phyloP scores from a whole-genome alignment of 2,888 invertebrate genomes.

The Mesorhabditis sp. region DNA sequence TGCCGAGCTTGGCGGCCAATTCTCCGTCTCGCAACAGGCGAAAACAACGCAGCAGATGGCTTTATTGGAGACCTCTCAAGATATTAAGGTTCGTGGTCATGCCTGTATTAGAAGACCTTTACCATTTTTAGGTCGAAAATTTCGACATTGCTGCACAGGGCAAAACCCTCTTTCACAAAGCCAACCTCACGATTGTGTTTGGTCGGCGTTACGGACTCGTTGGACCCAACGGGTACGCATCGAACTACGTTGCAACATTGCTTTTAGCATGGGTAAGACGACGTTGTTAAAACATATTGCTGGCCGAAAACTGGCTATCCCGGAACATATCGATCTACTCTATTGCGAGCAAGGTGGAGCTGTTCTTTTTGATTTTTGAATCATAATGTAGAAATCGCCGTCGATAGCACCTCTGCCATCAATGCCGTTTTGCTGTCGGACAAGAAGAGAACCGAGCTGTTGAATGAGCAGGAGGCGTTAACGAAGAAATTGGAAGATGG shows the following conservation, averaged over 20 bases:
- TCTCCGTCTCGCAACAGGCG: conserved; percentile 83
- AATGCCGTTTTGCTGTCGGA: conserved; percentile 89
- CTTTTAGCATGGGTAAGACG: conserved; percentile 85
- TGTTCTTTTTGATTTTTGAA: conserved; percentile 4
- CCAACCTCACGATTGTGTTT: conserved; percentile 83
- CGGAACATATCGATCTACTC: conserved; percentile 89
- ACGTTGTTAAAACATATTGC: conserved; percentile 89
- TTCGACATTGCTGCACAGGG: conserved; percentile 96
- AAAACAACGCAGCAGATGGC: conserved; percentile 62
- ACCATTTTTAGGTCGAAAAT: conserved; percentile 70
- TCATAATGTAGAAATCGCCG: conserved; percentile 78
- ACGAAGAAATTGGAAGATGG: conserved; percentile 73
- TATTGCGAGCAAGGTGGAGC: conserved; percentile 81
- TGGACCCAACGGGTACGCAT: conserved; percentile 84
- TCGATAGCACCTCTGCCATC: conserved; percentile 87
- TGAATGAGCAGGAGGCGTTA: conserved; percentile 78
- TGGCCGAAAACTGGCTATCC: conserved; percentile 83
- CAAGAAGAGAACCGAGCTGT: conserved; percentile 76
- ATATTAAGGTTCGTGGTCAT: conserved; percentile 77
- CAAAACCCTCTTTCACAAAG: conserved; percentile 92
- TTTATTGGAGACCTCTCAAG: conserved; percentile 84
- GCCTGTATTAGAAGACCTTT: neutral
- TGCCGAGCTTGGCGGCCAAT: conserved; percentile 79
- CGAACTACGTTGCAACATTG: conserved; percentile 22
- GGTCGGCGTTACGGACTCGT: conserved; percentile 93